These are phyloP conservation scores for Melinopterus prodromus DNA, from an alignment of 2,888 invertebrate genomes.

Conservation along the genomic window DNA sequence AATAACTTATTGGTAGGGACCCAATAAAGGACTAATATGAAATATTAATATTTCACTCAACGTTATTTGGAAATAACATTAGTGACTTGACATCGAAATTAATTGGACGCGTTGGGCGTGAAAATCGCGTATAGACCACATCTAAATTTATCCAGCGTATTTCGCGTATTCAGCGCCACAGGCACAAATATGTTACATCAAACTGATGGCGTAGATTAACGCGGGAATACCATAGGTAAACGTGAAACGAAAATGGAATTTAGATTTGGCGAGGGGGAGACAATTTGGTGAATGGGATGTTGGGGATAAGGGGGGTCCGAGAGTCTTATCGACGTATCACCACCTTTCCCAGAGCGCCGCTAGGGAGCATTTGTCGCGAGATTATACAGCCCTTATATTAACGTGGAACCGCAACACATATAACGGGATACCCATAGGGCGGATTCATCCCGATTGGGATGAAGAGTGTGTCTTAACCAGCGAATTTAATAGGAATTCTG, in stretches of 20 bases:
- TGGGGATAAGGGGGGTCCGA: slow-evolving; percentile 11
- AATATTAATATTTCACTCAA: no score
- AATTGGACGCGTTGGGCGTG: no score
- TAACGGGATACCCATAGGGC: background rate
- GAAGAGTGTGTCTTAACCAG: background rate
- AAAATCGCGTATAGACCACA: no score
- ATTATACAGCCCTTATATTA: slow-evolving; percentile 23
- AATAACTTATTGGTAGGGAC: no score
- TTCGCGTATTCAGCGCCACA: no score
- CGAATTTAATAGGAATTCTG: background rate
- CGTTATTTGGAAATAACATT: no score
- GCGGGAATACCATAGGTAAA: background rate
- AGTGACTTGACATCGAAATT: no score
- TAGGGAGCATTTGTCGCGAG: slow-evolving; percentile 24
- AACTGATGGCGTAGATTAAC: background rate
- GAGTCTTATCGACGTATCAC: slow-evolving; percentile 21
- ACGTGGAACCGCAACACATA: slow-evolving; percentile 21
- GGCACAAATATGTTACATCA: background rate
- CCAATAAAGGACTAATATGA: no score
- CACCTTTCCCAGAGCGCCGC: slow-evolving; percentile 19
- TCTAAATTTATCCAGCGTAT: no score
- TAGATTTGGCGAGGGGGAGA: slow-evolving; percentile 20
- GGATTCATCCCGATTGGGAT: background rate
- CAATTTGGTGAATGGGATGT: slow-evolving; percentile 17
- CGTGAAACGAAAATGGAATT: slow-evolving; percentile 11